Evolutionary conservation across 2,888 invertebrate genomes (phyloP).

Genomic region (Kuschelorhynchus macadamiae): DNA sequence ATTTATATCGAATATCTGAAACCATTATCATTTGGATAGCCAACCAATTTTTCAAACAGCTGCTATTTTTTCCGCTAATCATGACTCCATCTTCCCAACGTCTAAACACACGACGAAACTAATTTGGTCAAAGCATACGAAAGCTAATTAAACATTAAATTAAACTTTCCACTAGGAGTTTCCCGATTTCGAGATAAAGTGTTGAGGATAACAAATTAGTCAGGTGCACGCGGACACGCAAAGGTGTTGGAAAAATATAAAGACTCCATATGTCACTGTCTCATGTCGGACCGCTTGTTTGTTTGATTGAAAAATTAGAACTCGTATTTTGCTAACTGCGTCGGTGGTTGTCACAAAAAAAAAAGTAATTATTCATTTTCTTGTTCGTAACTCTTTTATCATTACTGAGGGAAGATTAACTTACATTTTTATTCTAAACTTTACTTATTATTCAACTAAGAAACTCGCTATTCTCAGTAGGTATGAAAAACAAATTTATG

Average conservation of each 20-base stretch:
- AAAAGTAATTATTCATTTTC: not conserved
- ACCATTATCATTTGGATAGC: no score
- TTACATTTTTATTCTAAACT: no score
- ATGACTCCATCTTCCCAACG: no score
- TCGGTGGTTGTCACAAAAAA: slow-evolving; percentile 12
- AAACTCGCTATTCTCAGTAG: no score
- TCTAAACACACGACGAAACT: slow-evolving; percentile 8
- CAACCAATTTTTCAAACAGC: no score
- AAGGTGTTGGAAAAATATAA: slow-evolving; percentile 46
- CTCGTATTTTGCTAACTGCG: slow-evolving; percentile 5
- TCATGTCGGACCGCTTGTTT: slow-evolving; percentile 8
- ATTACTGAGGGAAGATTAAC: no score
- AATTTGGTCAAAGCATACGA: slow-evolving; percentile 13
- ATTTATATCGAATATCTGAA: no score
- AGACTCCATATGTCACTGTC: slow-evolving; percentile 46
- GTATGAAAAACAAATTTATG: no score
- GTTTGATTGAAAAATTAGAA: slow-evolving; percentile 31
- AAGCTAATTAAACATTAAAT: slow-evolving; percentile 29
- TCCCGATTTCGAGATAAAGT: slow-evolving; percentile 29
- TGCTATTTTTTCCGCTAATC: no score
- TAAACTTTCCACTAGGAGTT: slow-evolving; percentile 27
- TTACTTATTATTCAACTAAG: no score
- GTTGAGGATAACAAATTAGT: slow-evolving; percentile 40
- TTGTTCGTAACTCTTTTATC: no score
- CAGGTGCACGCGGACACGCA: slow-evolving; percentile 38